Conservation (phyloP, 2,113 vertebrate species). For the Herpailurus yagouaroundi region DNA sequence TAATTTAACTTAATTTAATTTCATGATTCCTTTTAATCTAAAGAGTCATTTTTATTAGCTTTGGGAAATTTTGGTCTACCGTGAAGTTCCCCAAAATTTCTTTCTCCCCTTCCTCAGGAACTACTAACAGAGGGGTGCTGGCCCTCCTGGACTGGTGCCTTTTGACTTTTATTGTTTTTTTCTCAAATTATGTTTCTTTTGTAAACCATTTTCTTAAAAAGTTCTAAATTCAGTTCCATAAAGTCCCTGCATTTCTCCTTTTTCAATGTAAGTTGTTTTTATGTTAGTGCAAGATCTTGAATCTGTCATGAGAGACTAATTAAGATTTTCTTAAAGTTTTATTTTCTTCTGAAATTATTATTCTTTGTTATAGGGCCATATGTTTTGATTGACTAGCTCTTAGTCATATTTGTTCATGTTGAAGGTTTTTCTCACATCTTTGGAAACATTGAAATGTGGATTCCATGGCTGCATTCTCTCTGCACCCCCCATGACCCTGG, state of each 20-base stretch:
- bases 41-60: not conserved
- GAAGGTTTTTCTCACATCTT: not conserved
- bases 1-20: not conserved
- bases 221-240: not conserved
- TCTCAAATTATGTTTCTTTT: not conserved
- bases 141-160: not conserved
- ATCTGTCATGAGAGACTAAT: not conserved
- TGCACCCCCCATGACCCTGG: not conserved
- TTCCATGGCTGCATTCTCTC: not conserved
- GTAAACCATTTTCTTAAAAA: not conserved
- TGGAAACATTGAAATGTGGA: not conserved
- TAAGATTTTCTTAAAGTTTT: not conserved
- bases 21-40: not conserved
- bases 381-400: not conserved
- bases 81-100: not conserved
- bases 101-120: not conserved
- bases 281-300: not conserved
- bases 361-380: not conserved
- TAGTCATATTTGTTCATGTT: not conserved
- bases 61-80: not conserved
- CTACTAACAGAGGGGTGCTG: not conserved
- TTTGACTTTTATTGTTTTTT: not conserved
- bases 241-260: not conserved
- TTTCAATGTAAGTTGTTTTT: not conserved
- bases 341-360: not conserved